Conservation (phyloP, 2,113 vertebrate species). For the Condylura cristata region DNA sequence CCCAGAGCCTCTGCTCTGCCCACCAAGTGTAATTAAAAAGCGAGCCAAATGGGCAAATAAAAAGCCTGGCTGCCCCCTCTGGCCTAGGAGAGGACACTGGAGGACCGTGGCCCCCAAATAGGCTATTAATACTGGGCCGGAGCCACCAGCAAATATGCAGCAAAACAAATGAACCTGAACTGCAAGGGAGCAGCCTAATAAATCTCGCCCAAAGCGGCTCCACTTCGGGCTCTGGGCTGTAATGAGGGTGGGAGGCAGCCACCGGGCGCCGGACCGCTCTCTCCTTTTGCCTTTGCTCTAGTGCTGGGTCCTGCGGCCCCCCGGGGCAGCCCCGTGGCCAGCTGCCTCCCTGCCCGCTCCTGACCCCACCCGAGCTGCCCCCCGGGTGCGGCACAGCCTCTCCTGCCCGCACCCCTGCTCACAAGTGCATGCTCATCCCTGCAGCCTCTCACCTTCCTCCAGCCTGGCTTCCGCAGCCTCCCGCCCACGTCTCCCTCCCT, state of each 20-base stretch:
- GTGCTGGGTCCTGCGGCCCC: accelerated
- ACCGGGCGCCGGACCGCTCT: accelerated
- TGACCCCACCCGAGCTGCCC: background rate
- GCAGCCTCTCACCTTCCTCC: background rate
- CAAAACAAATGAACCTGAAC: slow-evolving; percentile 41
- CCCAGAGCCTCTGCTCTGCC: background rate
- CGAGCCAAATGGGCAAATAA: background rate
- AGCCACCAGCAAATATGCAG: background rate
- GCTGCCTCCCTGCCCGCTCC: too few relatives aligned
- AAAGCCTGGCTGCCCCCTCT: background rate
- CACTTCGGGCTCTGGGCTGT: background rate
- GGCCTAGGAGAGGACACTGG: background rate
- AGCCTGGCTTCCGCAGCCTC: background rate
- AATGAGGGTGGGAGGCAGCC: background rate
- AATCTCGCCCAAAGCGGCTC: slow-evolving; percentile 62
- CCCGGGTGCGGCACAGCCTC: background rate
- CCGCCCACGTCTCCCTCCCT: too few relatives aligned
- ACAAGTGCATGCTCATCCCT: accelerated
- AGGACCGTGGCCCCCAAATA: background rate
- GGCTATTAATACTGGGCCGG: background rate
- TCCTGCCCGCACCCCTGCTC: background rate
- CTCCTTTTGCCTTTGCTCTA: background rate
- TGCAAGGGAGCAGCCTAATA: slow-evolving; percentile 16
- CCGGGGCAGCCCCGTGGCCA: accelerated
- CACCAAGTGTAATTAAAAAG: slow-evolving; percentile 47